These are phyloP conservation scores for Myiozetetes cayanensis DNA, from an alignment of 2,113 vertebrate species.

Conservation along the genomic window DNA sequence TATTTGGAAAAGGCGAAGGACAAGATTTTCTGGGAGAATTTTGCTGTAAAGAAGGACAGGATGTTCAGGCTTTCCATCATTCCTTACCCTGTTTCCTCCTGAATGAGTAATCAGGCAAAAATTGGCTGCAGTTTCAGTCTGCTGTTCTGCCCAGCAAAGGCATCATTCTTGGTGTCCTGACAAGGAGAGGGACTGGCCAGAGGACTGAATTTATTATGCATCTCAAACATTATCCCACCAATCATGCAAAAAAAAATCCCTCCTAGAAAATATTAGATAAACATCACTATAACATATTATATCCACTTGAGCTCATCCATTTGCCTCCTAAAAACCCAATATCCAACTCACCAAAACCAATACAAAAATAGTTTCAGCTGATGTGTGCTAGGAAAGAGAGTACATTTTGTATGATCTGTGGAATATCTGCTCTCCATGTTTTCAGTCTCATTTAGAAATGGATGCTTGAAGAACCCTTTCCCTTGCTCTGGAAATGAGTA, in stretches of 20 bases:
- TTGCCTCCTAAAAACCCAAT: background rate
- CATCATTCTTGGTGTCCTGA: background rate
- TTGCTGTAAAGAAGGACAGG: background rate
- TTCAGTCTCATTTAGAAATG: background rate
- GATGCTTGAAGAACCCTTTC: background rate
- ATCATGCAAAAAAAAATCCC: background rate
- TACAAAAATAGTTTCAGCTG: background rate
- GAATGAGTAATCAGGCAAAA: constrained; percentile 2
- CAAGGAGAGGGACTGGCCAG: background rate
- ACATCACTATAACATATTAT: background rate
- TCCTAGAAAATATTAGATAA: background rate
- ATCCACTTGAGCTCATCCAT: background rate
- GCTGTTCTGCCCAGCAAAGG: background rate
- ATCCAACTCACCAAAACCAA: background rate
- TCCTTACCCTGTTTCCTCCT: background rate
- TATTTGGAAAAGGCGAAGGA: background rate
- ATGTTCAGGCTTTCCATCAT: constrained; percentile 3
- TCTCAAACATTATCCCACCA: background rate
- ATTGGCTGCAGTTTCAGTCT: background rate
- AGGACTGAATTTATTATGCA: background rate
- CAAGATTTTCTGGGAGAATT: background rate
- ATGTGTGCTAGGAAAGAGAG: background rate
- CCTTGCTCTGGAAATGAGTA: background rate
- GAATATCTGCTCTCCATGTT: background rate
- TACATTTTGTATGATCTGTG: background rate